Conservation (phyloP, 2,888 invertebrate genomes). For the Labia minor region DNA sequence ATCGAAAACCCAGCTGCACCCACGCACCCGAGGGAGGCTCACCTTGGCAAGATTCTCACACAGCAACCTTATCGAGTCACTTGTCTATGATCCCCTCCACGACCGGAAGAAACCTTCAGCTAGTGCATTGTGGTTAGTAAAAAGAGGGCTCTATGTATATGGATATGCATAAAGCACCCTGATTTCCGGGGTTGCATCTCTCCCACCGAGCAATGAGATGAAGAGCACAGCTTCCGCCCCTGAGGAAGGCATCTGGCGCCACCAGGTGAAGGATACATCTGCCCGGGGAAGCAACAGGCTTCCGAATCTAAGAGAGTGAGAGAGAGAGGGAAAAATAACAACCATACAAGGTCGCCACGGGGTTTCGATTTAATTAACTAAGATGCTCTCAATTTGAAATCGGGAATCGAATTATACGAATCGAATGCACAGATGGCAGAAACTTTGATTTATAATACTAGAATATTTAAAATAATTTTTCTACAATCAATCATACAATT, state of each 20-base stretch:
- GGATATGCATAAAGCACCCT: not conserved
- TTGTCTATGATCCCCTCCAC: not conserved
- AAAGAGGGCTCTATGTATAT: not conserved
- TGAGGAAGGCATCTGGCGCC: conserved; percentile 4
- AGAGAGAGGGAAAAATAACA: not conserved
- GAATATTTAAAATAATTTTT: too few relatives aligned
- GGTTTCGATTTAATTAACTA: conserved; percentile 1
- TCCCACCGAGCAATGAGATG: not conserved
- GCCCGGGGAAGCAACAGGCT: not conserved
- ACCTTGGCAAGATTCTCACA: not conserved
- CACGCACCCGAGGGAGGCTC: not conserved
- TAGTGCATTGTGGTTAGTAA: not conserved
- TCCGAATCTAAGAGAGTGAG: too few relatives aligned
- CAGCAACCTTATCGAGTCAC: not conserved
- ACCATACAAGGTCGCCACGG: conserved; percentile 1
- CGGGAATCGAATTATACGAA: not conserved
- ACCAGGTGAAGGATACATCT: not conserved
- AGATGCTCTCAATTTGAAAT: not conserved
- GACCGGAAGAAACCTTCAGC: conserved; percentile 4
- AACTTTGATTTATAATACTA: too few relatives aligned
- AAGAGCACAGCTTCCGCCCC: conserved; percentile 2
- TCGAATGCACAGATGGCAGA: not conserved
- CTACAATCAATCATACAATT: too few relatives aligned
- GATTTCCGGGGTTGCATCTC: not conserved
- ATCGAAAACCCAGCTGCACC: conserved; percentile 2